phyloP scores from a whole-genome alignment of 2,797 vertebrate species.

The Notolepis coatsorum region DNA sequence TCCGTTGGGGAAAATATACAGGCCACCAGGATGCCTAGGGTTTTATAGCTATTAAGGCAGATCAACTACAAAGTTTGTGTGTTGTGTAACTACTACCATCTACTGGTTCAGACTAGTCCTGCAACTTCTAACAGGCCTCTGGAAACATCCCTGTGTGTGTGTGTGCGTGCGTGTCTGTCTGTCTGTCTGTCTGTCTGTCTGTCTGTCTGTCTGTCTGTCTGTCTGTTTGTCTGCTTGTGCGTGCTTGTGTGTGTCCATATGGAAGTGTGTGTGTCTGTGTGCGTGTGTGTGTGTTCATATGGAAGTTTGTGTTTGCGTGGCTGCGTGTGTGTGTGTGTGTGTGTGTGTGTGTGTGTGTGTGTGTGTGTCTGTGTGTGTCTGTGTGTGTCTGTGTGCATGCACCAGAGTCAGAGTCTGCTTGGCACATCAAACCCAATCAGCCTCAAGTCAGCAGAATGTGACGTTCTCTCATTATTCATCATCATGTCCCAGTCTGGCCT shows the following conservation, averaged over 20 bases:
- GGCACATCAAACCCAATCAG: slow-evolving; percentile 1
- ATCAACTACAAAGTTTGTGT: not conserved
- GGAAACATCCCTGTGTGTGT: not conserved
- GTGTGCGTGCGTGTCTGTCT: too few species aligned
- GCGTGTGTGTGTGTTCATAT: not conserved
- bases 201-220: not conserved
- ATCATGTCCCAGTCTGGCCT: not conserved
- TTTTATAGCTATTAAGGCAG: too few species aligned
- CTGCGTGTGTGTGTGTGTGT: not conserved
- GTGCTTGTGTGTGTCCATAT: not conserved
- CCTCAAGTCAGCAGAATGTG: not conserved
- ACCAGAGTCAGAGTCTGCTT: not conserved
- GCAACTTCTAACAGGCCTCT: not conserved
- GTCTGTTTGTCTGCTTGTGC: not conserved
- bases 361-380: not conserved
- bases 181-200: not conserved
- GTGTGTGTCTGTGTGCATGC: not conserved
- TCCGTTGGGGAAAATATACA: too few species aligned
- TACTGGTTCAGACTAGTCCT: slow-evolving; percentile 29
- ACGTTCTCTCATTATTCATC: not conserved
- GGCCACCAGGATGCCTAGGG: too few species aligned
- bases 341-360: not conserved
- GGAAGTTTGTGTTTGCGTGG: too few species aligned
- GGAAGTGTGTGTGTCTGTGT: not conserved
- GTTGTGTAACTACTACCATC: slow-evolving; percentile 36